A percentile compares a stretch with the other conserved stretches of the same genome.
Evolutionary conservation across 1,140 invertebrate species (phyloP).

Genomic region (Zaprionus capensis): DNA sequence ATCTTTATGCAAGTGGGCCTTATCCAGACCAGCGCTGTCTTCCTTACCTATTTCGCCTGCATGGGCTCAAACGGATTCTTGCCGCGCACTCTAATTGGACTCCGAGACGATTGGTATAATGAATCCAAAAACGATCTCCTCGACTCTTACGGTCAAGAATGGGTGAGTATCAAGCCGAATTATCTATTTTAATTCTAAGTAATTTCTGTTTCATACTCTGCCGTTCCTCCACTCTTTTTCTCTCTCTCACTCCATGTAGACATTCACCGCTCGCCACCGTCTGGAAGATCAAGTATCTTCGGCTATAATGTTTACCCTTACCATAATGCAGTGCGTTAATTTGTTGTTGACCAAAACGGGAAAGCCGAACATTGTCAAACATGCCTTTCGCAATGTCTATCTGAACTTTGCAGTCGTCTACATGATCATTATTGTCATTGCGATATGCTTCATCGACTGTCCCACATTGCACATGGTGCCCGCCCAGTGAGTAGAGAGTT

Average conservation of each 20-base stretch:
- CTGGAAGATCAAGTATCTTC: slow-evolving; percentile 26
- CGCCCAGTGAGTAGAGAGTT: slow-evolving; percentile 12
- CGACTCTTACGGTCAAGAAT: slow-evolving; percentile 65
- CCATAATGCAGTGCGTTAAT: slow-evolving; percentile 57
- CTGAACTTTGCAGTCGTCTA: slow-evolving; percentile 27
- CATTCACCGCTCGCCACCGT: not conserved
- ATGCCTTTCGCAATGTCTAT: slow-evolving; percentile 49
- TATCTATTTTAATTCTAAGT: not conserved
- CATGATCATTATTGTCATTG: slow-evolving; percentile 20
- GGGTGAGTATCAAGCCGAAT: slow-evolving; percentile 29
- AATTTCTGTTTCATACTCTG: too few species aligned
- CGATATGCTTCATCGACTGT: slow-evolving; percentile 7
- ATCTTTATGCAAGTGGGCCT: slow-evolving; percentile 48
- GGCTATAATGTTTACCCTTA: slow-evolving; percentile 28
- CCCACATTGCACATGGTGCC: not conserved
- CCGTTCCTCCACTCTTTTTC: not conserved
- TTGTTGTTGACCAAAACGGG: slow-evolving; percentile 50
- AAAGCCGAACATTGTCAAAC: slow-evolving; percentile 41
- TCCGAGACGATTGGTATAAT: slow-evolving; percentile 34
- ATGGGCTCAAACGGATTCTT: slow-evolving; percentile 56
- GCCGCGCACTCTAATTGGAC: slow-evolving; percentile 31
- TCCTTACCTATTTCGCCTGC: slow-evolving; percentile 41
- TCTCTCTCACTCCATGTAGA: slow-evolving; percentile 23
- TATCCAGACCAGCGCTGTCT: slow-evolving; percentile 49
- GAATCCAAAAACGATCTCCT: slow-evolving; percentile 25